phyloP scores from a whole-genome alignment of 1,140 invertebrate species.

The Drosophila ficusphila region DNA sequence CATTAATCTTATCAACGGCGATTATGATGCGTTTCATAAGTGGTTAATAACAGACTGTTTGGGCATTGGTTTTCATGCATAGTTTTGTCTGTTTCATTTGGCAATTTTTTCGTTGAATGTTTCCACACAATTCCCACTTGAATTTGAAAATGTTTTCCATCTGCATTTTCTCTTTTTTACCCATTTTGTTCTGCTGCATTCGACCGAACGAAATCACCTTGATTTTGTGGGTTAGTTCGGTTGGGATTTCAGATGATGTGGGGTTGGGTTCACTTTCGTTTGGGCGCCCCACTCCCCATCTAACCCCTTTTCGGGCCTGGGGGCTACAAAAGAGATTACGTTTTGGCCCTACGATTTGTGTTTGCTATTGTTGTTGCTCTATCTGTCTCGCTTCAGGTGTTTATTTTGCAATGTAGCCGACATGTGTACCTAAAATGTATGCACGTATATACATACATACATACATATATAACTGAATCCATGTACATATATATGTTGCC shows the following conservation, averaged over 20 bases:
- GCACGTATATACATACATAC: not conserved
- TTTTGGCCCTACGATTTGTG: constrained; percentile 19
- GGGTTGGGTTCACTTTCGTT: constrained; percentile 31
- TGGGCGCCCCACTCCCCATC: not conserved
- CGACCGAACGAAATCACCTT: constrained; percentile 26
- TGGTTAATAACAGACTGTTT: constrained; percentile 9
- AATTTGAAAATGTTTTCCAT: not conserved
- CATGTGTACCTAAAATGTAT: not conserved
- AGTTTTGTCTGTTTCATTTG: not conserved
- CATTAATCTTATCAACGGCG: constrained; percentile 8
- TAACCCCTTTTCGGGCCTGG: constrained; percentile 15
- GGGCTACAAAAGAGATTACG: constrained; percentile 14
- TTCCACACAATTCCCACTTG: not conserved
- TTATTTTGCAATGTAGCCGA: constrained; percentile 38
- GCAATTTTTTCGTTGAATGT: not conserved
- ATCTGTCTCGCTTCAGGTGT: constrained; percentile 44
- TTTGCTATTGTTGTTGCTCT: constrained; percentile 7
- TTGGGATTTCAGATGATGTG: constrained; percentile 1
- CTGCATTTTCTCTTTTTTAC: not conserved
- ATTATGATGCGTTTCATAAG: constrained; percentile 6
- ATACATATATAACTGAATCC: constrained; percentile 1
- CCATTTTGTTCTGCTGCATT: constrained; percentile 22
- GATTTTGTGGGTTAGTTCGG: constrained; percentile 37
- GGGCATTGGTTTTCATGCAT: not conserved
- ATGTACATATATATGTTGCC: not conserved